Base-by-base conservation (phyloP, 2,113 vertebrate species). In the Halcyon malimbica region DNA sequence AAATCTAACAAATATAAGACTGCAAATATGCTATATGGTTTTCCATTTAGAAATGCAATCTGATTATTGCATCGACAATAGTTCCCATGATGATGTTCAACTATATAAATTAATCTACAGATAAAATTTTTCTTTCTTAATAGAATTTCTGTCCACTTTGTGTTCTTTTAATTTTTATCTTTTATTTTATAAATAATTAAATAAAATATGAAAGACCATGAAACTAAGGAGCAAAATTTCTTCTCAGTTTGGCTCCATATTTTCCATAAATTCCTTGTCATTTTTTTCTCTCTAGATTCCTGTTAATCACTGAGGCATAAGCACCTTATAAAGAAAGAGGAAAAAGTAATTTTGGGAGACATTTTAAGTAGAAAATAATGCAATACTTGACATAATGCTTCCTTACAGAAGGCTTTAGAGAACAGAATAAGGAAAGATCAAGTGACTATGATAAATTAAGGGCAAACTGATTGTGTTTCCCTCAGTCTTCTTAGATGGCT, bases 81-180 rank as follows among this genome's bases (percentile, higher is more conserved):
- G 65, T 57, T 87, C 9, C 10, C 4, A 19, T 56, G 9, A 0
- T 53, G 48, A 48, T 44, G 41, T 62, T 16, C 26, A 62, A 5
- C 9, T 56, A 21, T 7, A 14, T 20, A 54, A 71, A 88, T 46
- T 23, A 67, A 10, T 42, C 23, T 60, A 11, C 17, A 83, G 44
- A 1, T 37, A 83, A 79, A 12, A 29, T 67, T 20, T 60, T 33
- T 33, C 9, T 39, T 69, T 64, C 9, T 62, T 35, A 48, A 8
- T 62, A 29, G 59, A 65, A 6, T 2, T 23, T 31, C 10, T 39
- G 3, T 33, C 5, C 3, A 1, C 14, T 15, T 39, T 75, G 1
- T 59, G 5, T 41, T 9, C 4, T 29, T 4, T 69, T 67, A 0
- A 42, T 62, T 90, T 74, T 74, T 9, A 6, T 25, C 11, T 33